These are phyloP conservation scores for Onychomys leucogaster DNA, from an alignment of 2,797 vertebrate species.

Conservation along the genomic window DNA sequence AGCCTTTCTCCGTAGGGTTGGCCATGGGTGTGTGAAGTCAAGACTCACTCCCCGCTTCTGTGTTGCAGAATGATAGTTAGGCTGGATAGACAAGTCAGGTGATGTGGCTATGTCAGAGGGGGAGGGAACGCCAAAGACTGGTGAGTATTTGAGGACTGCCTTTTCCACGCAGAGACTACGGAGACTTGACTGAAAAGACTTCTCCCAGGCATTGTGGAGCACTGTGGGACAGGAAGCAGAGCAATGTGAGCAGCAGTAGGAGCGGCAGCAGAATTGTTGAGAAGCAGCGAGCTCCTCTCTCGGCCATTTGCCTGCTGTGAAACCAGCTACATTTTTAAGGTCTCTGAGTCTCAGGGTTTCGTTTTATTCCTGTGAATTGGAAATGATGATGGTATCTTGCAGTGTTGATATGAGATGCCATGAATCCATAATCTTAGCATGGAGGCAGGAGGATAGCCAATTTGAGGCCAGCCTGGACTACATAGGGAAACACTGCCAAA, in stretches of 20 bases:
- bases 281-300: neutral
- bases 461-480: neutral
- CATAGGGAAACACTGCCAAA: neutral
- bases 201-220: neutral
- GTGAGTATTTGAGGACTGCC: neutral
- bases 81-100: conserved; percentile 69
- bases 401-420: neutral
- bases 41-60: conserved; percentile 70
- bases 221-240: neutral
- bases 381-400: conserved; percentile 21
- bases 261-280: neutral
- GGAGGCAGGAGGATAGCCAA: neutral
- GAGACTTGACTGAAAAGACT: neutral
- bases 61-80: conserved; percentile 65
- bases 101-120: neutral
- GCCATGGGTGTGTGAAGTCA: conserved; percentile 62
- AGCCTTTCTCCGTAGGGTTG: neutral
- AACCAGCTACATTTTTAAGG: conserved; percentile 1
- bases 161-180: neutral
- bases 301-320: neutral
- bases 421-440: neutral
- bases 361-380: conserved; percentile 18
- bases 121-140: neutral
- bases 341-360: conserved; percentile 8
- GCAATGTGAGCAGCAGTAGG: neutral